These are phyloP conservation scores for Gymnothorax reevesii DNA, from an alignment of 2,797 vertebrate genomes.

Conservation along the genomic window DNA sequence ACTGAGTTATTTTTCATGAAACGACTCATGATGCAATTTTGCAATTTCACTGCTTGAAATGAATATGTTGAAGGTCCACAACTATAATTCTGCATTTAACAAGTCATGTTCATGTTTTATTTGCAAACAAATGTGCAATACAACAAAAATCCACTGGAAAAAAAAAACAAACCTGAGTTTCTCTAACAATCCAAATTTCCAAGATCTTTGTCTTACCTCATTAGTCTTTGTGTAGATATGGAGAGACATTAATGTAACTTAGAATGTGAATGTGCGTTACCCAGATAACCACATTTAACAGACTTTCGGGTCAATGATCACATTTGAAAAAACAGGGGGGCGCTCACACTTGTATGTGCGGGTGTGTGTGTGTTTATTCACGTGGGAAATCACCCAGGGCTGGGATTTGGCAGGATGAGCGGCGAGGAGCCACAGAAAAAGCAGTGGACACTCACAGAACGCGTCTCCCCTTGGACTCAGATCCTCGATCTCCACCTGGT, in stretches of 20 bases:
- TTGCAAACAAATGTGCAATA: neutral
- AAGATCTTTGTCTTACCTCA: neutral
- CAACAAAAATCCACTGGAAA: neutral
- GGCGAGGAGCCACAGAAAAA: conserved; percentile 29
- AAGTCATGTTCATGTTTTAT: neutral
- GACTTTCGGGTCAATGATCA: neutral
- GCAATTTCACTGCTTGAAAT: no score
- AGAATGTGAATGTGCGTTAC: neutral
- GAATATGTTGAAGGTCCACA: no score
- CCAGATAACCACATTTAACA: neutral
- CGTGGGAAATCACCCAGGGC: conserved; percentile 6
- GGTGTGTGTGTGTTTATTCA: neutral
- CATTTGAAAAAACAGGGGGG: neutral
- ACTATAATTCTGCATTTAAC: neutral
- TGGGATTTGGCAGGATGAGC: conserved; percentile 27
- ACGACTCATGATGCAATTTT: no score
- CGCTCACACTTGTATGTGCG: neutral
- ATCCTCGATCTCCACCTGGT: conserved; percentile 62
- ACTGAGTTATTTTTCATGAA: no score
- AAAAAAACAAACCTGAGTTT: neutral
- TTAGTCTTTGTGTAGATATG: neutral
- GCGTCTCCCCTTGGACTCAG: conserved; percentile 88
- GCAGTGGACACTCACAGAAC: conserved; percentile 80
- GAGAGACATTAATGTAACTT: neutral
- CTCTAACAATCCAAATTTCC: neutral